Evolutionary conservation across 1,140 invertebrate species (phyloP).

Genomic region (Listronotus bonariensis): DNA sequence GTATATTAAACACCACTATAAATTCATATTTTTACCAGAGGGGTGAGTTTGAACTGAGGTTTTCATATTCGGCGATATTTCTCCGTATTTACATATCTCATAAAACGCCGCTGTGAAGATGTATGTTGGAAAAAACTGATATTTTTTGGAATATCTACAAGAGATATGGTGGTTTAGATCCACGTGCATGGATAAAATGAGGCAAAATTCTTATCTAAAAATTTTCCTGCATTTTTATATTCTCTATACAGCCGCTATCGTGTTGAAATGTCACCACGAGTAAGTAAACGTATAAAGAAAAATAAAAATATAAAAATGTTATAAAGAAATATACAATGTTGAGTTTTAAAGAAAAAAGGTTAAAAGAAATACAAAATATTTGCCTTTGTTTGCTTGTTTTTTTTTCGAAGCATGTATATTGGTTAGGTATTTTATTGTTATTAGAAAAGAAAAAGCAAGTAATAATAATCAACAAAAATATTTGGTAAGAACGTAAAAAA

Average conservation of each 20-base stretch:
- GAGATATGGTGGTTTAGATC: slow-evolving; percentile 15
- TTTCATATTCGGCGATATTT: slow-evolving; percentile 51
- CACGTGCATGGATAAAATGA: slow-evolving; percentile 17
- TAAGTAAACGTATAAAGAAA: not conserved
- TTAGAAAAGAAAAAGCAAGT: too few relatives aligned
- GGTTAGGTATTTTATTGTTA: too few relatives aligned
- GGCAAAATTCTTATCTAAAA: slow-evolving; percentile 21
- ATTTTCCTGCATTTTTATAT: slow-evolving; percentile 19
- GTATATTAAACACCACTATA: slow-evolving; percentile 39
- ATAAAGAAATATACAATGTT: too few relatives aligned
- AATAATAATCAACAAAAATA: too few relatives aligned
- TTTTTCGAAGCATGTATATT: too few relatives aligned
- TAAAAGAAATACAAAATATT: too few relatives aligned
- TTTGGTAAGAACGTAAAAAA: too few relatives aligned
- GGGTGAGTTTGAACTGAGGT: slow-evolving; percentile 48
- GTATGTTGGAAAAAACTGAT: slow-evolving; percentile 18
- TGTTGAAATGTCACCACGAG: not conserved
- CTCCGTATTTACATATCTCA: slow-evolving; percentile 53
- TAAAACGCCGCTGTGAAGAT: slow-evolving; percentile 41
- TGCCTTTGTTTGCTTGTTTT: too few relatives aligned
- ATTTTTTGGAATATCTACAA: slow-evolving; percentile 25
- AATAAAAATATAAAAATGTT: too few relatives aligned
- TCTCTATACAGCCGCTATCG: slow-evolving; percentile 3
- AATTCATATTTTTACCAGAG: slow-evolving; percentile 44
- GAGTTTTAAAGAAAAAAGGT: too few relatives aligned